Percentiles rank a stretch among this genome's conserved stretches.
These are phyloP conservation scores for Actenoides lindsayi DNA, from an alignment of 2,113 vertebrate species.

Conservation along the genomic window DNA sequence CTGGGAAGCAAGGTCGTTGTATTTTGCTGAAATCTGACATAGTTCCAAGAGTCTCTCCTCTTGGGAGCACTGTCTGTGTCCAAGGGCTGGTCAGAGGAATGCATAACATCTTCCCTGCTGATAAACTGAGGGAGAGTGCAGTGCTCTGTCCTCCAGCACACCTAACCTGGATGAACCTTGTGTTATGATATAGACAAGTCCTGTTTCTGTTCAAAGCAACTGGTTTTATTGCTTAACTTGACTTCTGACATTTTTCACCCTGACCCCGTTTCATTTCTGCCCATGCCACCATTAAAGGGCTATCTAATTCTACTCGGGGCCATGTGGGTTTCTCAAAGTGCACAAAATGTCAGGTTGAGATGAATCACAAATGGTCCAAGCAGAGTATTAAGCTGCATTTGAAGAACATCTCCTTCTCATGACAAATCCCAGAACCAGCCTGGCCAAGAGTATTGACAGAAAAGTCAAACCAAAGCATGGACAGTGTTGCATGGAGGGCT, in stretches of 20 bases:
- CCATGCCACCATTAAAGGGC: background rate
- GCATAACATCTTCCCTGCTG: background rate
- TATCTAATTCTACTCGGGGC: background rate
- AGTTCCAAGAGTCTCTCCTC: background rate
- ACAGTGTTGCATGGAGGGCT: background rate
- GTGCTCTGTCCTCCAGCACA: background rate
- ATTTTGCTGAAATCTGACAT: conserved; percentile 5
- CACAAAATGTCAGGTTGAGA: background rate
- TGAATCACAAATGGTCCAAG: background rate
- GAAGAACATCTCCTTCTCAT: background rate
- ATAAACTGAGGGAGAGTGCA: background rate
- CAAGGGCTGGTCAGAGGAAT: background rate
- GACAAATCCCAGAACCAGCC: conserved; percentile 31
- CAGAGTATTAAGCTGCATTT: background rate
- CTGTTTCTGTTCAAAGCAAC: background rate
- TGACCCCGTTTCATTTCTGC: background rate
- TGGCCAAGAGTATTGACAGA: conserved; percentile 42
- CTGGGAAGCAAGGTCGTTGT: background rate
- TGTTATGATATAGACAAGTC: background rate
- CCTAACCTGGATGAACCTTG: background rate
- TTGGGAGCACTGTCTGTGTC: background rate
- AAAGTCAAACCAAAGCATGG: background rate
- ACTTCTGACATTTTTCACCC: background rate
- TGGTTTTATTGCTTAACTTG: background rate
- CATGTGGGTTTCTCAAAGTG: background rate